These are phyloP conservation scores for Cassiopea andromeda DNA, from an alignment of 30 jellyfish, hydroid and myxozoan genomes.

Conservation along the genomic window DNA sequence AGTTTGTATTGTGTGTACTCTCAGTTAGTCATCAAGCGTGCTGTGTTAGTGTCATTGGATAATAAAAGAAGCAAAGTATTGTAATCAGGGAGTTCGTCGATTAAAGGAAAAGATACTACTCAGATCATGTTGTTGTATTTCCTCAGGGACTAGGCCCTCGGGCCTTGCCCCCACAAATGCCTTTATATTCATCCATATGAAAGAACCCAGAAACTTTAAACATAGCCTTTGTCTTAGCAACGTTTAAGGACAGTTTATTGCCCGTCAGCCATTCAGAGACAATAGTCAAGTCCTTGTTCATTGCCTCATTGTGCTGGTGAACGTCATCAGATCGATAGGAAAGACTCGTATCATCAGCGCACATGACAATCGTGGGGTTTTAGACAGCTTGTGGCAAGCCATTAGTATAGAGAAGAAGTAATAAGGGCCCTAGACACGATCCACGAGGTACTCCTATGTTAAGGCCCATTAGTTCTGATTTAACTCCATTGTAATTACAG, in stretches of 20 bases:
- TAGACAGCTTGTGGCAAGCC: not conserved
- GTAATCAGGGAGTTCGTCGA: too few species aligned
- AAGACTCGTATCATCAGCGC: not conserved
- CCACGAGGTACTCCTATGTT: not conserved
- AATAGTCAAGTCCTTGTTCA: not conserved
- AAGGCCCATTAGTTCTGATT: not conserved
- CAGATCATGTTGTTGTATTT: too few species aligned
- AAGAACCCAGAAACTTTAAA: too few species aligned
- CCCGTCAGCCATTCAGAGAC: not conserved
- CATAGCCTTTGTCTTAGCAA: not conserved
- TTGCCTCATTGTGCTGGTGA: not conserved
- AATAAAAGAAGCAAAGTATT: too few species aligned
- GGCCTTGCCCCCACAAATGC: too few species aligned
- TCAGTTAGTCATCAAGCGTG: too few species aligned
- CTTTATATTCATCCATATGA: too few species aligned
- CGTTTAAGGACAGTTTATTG: not conserved
- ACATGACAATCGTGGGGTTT: not conserved
- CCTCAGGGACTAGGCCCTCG: too few species aligned
- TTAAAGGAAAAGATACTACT: too few species aligned
- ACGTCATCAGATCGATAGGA: not conserved
- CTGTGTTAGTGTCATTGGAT: too few species aligned
- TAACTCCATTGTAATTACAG: not conserved
- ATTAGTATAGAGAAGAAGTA: not conserved
- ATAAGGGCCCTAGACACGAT: not conserved
- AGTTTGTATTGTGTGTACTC: too few species aligned